phyloP scores from a whole-genome alignment of 2,113 vertebrate genomes.

The Paralichthys olivaceus region DNA sequence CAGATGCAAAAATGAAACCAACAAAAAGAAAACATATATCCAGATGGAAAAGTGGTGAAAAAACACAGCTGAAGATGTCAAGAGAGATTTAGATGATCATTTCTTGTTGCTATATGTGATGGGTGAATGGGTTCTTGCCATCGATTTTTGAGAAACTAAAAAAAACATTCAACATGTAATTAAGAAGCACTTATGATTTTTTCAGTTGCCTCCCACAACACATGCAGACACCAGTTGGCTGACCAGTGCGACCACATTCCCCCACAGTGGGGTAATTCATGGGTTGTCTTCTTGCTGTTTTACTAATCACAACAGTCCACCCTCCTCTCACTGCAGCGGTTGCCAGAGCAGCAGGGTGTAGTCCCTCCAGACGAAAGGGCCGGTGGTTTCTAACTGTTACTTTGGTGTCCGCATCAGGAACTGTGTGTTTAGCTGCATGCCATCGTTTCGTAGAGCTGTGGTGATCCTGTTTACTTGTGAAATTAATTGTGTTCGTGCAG shows the following conservation, averaged over 20 bases:
- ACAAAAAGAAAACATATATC: neutral
- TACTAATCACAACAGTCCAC: slow-evolving; percentile 2
- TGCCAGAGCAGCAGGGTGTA: slow-evolving; percentile 56
- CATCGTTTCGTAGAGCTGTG: slow-evolving; percentile 13
- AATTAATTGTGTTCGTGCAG: slow-evolving; percentile 9
- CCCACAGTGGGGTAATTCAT: slow-evolving; percentile 20
- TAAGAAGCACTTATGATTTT: neutral
- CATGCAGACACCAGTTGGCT: neutral
- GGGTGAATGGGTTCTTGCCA: neutral
- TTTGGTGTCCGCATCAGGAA: slow-evolving; percentile 44
- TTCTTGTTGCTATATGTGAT: neutral
- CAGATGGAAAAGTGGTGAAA: too few species aligned
- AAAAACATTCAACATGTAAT: slow-evolving; percentile 11
- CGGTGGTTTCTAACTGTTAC: slow-evolving; percentile 51
- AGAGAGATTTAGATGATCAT: too few species aligned
- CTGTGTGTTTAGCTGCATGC: slow-evolving; percentile 39
- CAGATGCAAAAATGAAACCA: neutral
- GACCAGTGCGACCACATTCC: slow-evolving; percentile 14
- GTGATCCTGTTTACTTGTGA: slow-evolving; percentile 20
- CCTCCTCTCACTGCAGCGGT: slow-evolving; percentile 14
- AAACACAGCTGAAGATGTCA: too few species aligned
- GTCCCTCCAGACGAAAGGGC: slow-evolving; percentile 11
- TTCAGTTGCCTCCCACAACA: slow-evolving; percentile 6
- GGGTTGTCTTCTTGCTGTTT: slow-evolving; percentile 24
- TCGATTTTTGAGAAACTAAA: neutral